Evolutionary conservation across 2,888 invertebrate genomes (phyloP), one percentile per base, ranked within the genome.

Genomic region (Epinotia bilunana): DNA sequence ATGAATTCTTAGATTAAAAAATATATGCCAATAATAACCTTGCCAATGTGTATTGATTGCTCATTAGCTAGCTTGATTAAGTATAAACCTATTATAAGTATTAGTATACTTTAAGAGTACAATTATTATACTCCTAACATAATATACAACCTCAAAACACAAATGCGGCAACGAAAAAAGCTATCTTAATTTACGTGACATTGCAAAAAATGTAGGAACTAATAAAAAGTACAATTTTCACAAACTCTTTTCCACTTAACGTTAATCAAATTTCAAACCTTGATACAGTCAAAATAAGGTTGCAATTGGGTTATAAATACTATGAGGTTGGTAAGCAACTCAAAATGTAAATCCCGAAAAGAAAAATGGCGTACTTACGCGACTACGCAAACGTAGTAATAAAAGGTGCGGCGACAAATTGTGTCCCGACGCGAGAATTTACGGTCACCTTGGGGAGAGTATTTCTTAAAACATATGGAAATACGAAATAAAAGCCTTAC

Each of bases 351-450:
- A 33, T 67, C n/a, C 28, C 55, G 16, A 55, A 67, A 18, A 20
- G 67, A 57, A 67, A 67, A 67, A 67, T 67, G 39, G 57, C 33
- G 39, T 20, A 39, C 57, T 57, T 67, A 67, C 55, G 67, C 55
- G 55, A 67, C 53, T 18, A 33, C 43, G 68, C 16, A 58, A 58
- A 68, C 23, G 23, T 28, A 58, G 58, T 58, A 46, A 68, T 68
- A 58, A 58, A 68, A 16, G 58, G 33, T 20, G 58, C 43, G 43
- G 39, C 39, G 68, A 58, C 57, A 68, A 68, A 68, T 68, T 58
- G 68, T 58, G 43, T 58, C 68, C 68, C 58, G 58, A 43, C 39
- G 43, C 39, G 58, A 68, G n/a, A 68, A 68, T 68, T 68, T 68
- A 68, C 43, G 58, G 16, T 68, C 58, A 68, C 58, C 43, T 58